Conservation (phyloP, 2,888 invertebrate species). For the Coelogynopora nodosa region DNA sequence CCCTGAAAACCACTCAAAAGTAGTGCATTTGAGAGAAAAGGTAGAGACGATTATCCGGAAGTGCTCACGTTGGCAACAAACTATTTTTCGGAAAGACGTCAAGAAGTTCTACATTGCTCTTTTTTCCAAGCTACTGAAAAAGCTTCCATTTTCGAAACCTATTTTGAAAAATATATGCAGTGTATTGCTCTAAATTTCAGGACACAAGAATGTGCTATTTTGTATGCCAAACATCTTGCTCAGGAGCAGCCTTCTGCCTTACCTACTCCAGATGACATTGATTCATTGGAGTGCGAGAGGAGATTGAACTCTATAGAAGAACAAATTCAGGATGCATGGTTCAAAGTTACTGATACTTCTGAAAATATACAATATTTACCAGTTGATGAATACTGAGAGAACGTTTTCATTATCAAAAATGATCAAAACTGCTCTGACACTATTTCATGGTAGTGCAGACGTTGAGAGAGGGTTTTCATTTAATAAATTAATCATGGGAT, state of each 20-base stretch:
- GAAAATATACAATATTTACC: background rate
- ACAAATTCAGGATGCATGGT: background rate
- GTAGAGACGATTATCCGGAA: background rate
- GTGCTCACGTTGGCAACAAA: background rate
- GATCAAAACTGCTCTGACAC: background rate
- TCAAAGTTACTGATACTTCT: background rate
- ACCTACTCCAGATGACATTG: background rate
- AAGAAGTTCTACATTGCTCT: background rate
- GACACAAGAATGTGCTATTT: no score
- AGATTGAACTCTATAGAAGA: background rate
- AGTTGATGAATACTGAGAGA: background rate
- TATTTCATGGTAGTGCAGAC: background rate
- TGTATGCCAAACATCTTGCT: no score
- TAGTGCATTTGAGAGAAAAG: background rate
- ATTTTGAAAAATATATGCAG: background rate
- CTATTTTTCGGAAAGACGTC: background rate
- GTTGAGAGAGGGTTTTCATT: background rate
- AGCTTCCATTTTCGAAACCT: background rate
- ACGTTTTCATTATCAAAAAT: background rate
- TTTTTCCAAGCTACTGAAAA: background rate
- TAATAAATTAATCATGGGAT: background rate
- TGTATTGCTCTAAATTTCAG: no score
- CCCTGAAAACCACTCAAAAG: background rate
- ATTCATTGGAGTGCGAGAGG: background rate
- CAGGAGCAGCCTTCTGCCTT: no score